phyloP scores from a whole-genome alignment of 2,888 invertebrate genomes.

The Melinaea menophilus region DNA sequence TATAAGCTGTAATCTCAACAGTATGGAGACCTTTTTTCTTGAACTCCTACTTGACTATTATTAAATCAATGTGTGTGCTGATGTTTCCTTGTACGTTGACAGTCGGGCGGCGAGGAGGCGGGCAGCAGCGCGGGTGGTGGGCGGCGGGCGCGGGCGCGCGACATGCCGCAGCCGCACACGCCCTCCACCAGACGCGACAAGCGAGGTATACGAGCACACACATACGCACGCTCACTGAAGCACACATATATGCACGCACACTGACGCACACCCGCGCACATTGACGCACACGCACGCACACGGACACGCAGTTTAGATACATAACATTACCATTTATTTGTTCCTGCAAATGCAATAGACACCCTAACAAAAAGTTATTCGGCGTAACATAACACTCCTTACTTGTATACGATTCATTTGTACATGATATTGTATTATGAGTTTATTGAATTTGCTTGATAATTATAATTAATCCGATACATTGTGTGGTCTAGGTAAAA shows the following conservation, averaged over 20 bases:
- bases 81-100: conserved; percentile 6
- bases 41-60: too few species aligned
- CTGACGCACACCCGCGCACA: too few species aligned
- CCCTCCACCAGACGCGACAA: conserved; percentile 70
- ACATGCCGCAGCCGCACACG: conserved; percentile 78
- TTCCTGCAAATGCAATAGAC: too few species aligned
- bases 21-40: too few species aligned
- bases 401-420: background rate
- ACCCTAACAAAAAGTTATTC: too few species aligned
- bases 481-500: conserved; percentile 58
- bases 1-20: too few species aligned
- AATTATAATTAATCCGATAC: background rate
- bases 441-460: too few species aligned
- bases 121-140: conserved; percentile 64
- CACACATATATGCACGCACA: background rate
- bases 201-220: conserved; percentile 50
- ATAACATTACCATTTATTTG: too few species aligned
- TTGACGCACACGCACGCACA: background rate
- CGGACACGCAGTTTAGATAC: background rate
- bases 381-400: too few species aligned
- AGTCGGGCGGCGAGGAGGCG: conserved; percentile 62
- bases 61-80: background rate
- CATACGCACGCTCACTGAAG: background rate
- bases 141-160: conserved; percentile 82
- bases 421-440: too few species aligned